Evolutionary conservation across 2,888 invertebrate species (phyloP), one percentile per base, ranked within the genome.

Genomic region (Tetanocera ferruginea): DNA sequence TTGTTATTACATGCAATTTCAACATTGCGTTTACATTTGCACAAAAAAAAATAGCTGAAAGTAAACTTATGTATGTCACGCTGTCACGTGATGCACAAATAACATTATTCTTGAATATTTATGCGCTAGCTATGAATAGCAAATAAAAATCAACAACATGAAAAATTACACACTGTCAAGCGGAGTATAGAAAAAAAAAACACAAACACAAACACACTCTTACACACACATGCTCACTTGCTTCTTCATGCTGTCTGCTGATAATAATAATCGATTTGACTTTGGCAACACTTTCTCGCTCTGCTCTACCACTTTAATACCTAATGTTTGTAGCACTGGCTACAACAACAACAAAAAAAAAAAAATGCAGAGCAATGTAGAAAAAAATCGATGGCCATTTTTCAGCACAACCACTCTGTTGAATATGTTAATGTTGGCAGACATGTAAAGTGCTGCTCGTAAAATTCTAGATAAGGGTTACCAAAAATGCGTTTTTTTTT

Each of bases 221-320:
- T 2, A n/a, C 19, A 11, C 23, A 37, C 23, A 5, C 2, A 67
- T 6, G 2, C 11, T 43, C 23, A 37, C 37, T 67, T 67, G 52
- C 28, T 34, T 1, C 55, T 5, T 34, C 57, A 23, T 25, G 28
- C 34, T 60, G 9, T 28, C 31, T 67, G 73, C 76, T 80, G 83
- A 86, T 86, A 83, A 84, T 83, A 86, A 85, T 84, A 86, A 85
- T 84, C 86, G 85, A 85, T 86, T 86, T 85, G 83, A 83, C 81
- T 85, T 83, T 85, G 86, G 82, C 76, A 76, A 78, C 76, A 77
- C 70, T 60, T 60, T 82, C 62, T 55, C 14, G 23, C 74, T 19
- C 5, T 23, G 23, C 5, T 49, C 19, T 49, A 25, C 49, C 43
- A 52, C 11, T 31, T 11, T 31, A 64, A 64, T 31, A 60, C 43